Evolutionary conservation across 1,140 invertebrate species (phyloP).

Genomic region (Drosophila repleta): DNA sequence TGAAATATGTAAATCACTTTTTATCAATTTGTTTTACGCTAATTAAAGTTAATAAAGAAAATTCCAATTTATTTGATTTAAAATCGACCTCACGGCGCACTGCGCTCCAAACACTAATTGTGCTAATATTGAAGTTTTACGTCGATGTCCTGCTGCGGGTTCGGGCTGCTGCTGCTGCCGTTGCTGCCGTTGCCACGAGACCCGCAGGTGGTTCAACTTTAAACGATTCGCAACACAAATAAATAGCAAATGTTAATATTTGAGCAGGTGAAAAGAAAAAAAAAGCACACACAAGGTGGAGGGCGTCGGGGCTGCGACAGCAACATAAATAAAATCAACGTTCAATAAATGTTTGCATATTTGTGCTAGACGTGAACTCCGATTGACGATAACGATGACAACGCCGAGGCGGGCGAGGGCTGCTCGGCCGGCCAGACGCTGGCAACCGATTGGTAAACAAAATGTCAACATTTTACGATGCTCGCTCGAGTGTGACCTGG

Average conservation of each 20-base stretch:
- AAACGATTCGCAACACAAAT: conserved; percentile 76
- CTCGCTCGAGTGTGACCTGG: no score
- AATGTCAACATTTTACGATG: conserved; percentile 30
- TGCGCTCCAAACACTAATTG: conserved; percentile 61
- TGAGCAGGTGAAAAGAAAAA: conserved; percentile 24
- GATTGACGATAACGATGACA: conserved; percentile 47
- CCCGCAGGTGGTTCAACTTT: conserved; percentile 76
- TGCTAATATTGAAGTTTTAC: conserved; percentile 75
- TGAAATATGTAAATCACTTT: conserved; percentile 13
- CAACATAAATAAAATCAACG: conserved; percentile 81
- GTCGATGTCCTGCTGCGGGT: conserved; percentile 32
- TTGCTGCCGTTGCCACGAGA: conserved; percentile 6
- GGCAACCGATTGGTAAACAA: conserved; percentile 45
- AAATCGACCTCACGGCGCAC: conserved; percentile 28
- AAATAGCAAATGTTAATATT: conserved; percentile 79
- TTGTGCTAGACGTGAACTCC: conserved; percentile 65
- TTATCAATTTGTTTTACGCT: neutral
- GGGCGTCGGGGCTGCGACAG: conserved; percentile 11
- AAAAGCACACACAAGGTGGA: neutral
- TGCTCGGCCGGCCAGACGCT: conserved; percentile 31
- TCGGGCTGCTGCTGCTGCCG: conserved; percentile 22
- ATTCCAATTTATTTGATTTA: conserved; percentile 70
- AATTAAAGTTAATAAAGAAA: conserved; percentile 28
- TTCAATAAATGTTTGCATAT: conserved; percentile 82
- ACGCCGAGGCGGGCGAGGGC: neutral